Conservation (phyloP, 2,888 invertebrate genomes). For the Caenorhabditis wallacei region DNA sequence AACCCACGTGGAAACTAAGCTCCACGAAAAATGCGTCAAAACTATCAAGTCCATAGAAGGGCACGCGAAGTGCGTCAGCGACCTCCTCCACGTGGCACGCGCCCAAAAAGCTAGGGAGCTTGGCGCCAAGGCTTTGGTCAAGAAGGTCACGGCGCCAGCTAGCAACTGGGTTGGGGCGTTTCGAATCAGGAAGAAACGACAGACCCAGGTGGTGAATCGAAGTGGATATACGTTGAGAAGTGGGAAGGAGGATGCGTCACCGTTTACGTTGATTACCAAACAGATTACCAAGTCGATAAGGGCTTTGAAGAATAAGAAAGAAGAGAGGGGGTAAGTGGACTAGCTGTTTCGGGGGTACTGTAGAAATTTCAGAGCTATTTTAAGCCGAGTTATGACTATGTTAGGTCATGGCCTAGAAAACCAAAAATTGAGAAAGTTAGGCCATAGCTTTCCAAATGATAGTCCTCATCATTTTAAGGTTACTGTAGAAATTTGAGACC, state of each 20-base stretch:
- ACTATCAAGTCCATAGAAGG: conserved; percentile 31
- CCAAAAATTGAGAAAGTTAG: too few species aligned
- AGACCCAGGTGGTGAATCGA: conserved; percentile 28
- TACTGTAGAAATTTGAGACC: too few species aligned
- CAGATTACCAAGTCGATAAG: conserved; percentile 64
- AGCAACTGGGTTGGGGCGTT: conserved; percentile 57
- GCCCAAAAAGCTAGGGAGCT: conserved; percentile 3
- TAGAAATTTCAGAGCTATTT: too few species aligned
- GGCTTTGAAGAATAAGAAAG: conserved; percentile 65
- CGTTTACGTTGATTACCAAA: conserved; percentile 55
- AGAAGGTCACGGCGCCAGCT: conserved; percentile 1
- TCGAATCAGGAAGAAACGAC: conserved; percentile 54
- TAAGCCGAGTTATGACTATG: too few species aligned
- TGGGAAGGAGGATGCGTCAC: conserved; percentile 34
- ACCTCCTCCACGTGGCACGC: conserved; percentile 40
- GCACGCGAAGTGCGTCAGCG: conserved; percentile 68
- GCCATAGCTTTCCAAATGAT: too few species aligned
- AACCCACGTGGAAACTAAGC: conserved; percentile 36
- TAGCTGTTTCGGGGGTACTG: too few species aligned
- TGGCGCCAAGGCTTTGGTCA: conserved; percentile 20
- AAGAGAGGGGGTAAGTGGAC: conserved; percentile 33
- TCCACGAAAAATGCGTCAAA: conserved; percentile 62
- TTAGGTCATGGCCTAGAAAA: too few species aligned
- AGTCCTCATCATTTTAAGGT: too few species aligned
- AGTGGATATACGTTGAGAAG: conserved; percentile 27